Conservation (phyloP, 2,888 invertebrate species). For the Vandiemenella viatica region DNA sequence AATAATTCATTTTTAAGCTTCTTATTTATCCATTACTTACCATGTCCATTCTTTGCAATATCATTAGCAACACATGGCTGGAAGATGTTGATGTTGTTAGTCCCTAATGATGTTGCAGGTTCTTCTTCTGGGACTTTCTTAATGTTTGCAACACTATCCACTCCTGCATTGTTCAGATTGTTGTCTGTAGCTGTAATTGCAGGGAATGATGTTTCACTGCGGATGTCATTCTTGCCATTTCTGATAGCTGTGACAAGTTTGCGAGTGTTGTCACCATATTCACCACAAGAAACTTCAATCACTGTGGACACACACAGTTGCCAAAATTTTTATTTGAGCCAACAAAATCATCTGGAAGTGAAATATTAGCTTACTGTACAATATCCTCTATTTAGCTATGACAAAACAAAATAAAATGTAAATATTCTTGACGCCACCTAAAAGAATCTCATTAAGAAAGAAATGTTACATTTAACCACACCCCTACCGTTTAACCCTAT, state of each 20-base stretch:
- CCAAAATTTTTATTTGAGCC: too few relatives aligned
- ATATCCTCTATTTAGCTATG: too few relatives aligned
- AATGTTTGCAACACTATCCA: neutral
- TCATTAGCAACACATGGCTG: conserved; percentile 45
- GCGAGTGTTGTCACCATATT: conserved; percentile 81
- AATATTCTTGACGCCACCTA: too few relatives aligned
- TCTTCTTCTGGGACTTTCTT: neutral
- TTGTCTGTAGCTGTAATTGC: conserved; percentile 31
- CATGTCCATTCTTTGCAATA: conserved; percentile 39
- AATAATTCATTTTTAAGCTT: too few relatives aligned
- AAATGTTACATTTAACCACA: too few relatives aligned
- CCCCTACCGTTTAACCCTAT: too few relatives aligned
- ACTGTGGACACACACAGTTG: too few relatives aligned
- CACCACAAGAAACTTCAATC: conserved; percentile 92
- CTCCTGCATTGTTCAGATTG: conserved; percentile 4
- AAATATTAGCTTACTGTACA: too few relatives aligned
- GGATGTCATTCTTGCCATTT: conserved; percentile 69
- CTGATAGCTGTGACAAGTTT: conserved; percentile 72
- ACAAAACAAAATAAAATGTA: too few relatives aligned
- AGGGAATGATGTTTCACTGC: conserved; percentile 54
- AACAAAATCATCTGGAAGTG: too few relatives aligned
- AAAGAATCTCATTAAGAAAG: too few relatives aligned
- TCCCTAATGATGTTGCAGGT: neutral
- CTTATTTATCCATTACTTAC: conserved; percentile 22
- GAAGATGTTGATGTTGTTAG: conserved; percentile 28